Evolutionary conservation across 2,797 vertebrate species (phyloP).

Genomic region (Alauda arvensis): DNA sequence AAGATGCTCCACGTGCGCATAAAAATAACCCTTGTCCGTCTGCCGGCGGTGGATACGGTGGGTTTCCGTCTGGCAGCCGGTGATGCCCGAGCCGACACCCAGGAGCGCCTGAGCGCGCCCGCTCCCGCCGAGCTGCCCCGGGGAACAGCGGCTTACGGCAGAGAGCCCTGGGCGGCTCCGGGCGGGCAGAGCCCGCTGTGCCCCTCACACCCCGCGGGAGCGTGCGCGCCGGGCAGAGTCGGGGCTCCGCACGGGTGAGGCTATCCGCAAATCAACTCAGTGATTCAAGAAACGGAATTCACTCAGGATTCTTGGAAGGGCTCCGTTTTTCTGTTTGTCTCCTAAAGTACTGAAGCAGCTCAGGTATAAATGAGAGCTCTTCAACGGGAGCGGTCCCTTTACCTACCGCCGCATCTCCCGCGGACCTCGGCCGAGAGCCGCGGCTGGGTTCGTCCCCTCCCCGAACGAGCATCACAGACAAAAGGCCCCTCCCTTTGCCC

Average conservation of each 20-base stretch:
- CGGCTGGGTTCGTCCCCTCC: not conserved
- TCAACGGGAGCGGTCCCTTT: not conserved
- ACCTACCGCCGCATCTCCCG: not conserved
- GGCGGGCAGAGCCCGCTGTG: not conserved
- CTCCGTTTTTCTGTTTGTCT: not conserved
- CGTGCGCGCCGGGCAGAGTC: not conserved
- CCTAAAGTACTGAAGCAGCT: not conserved
- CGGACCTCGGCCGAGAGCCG: not conserved
- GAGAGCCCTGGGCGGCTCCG: not conserved
- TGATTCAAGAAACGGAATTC: not conserved
- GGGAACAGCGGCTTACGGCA: not conserved
- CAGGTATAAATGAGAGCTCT: not conserved
- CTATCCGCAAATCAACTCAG: not conserved
- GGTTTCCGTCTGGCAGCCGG: not conserved
- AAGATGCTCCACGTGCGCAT: slow-evolving; percentile 44
- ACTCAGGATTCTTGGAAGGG: not conserved
- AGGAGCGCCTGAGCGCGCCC: not conserved
- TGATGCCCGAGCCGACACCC: not conserved
- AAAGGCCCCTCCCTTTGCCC: not conserved
- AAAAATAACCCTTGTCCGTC: slow-evolving; percentile 30
- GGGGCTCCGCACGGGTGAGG: not conserved
- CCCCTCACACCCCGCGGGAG: not conserved
- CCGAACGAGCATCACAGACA: not conserved
- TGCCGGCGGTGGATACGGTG: not conserved
- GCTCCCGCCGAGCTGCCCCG: not conserved